Percentiles rank a stretch among this genome's conserved stretches.
Evolutionary conservation across 2,113 vertebrate species (phyloP).

Genomic region (Nothobranchius furzeri): DNA sequence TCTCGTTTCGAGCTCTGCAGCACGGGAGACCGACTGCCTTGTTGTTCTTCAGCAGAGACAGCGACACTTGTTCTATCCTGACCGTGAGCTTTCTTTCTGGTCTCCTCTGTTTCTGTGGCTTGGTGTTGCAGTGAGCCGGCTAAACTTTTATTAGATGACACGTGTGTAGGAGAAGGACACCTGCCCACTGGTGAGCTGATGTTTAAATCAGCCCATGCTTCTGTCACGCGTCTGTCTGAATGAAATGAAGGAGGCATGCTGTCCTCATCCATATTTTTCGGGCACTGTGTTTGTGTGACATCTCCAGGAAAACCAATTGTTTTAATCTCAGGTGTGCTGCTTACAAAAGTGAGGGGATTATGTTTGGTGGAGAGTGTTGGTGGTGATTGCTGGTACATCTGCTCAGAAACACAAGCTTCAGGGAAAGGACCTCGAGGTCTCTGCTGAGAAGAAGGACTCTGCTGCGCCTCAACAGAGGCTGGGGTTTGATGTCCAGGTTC

Average conservation of each 20-base stretch:
- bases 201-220: conserved; percentile 24
- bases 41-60: conserved; percentile 24
- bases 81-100: conserved; percentile 15
- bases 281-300: conserved; percentile 21
- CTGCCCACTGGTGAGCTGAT: conserved; percentile 21
- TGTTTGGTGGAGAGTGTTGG: conserved; percentile 20
- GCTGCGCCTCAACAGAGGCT: conserved; percentile 17
- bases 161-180: conserved; percentile 23
- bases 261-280: conserved; percentile 19
- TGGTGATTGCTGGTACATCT: conserved; percentile 31
- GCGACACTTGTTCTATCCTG: conserved; percentile 11
- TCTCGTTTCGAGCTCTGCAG: conserved; percentile 27
- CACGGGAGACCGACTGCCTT: not conserved
- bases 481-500: conserved; percentile 43
- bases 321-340: conserved; percentile 23
- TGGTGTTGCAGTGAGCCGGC: conserved; percentile 27
- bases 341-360: conserved; percentile 11
- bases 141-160: conserved; percentile 17
- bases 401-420: conserved; percentile 20
- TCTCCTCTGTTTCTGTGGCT: conserved; percentile 23
- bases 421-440: conserved; percentile 45
- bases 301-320: conserved; percentile 7
- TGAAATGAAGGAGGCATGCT: conserved; percentile 21
- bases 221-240: conserved; percentile 17
- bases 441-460: conserved; percentile 47